Conservation (phyloP, 1,140 invertebrate genomes). For the Brachionus asplanchnoidis region DNA sequence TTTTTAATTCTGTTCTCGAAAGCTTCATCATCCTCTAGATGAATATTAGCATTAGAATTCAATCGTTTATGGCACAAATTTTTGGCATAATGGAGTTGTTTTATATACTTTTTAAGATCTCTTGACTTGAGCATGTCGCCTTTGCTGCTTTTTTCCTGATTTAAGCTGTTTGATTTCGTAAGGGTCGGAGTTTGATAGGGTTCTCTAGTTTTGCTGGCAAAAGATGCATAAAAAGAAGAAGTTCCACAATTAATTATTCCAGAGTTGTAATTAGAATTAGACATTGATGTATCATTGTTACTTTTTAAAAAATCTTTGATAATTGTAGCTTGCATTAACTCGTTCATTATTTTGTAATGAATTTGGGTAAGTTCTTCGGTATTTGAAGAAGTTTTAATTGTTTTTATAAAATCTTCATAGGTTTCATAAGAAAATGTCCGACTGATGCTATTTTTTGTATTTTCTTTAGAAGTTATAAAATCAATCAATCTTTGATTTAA, state of each 20-base stretch:
- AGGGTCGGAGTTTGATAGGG: neutral
- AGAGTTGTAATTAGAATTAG: neutral
- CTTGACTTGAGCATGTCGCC: slow-evolving; percentile 59
- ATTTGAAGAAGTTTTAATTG: slow-evolving; percentile 74
- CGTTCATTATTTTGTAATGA: slow-evolving; percentile 78
- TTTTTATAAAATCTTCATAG: slow-evolving; percentile 79
- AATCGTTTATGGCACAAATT: slow-evolving; percentile 74
- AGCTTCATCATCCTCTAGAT: slow-evolving; percentile 59
- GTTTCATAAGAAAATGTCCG: slow-evolving; percentile 79
- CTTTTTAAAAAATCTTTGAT: slow-evolving; percentile 76
- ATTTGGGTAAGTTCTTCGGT: slow-evolving; percentile 76
- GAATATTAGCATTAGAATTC: slow-evolving; percentile 69
- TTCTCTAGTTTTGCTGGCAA: slow-evolving; percentile 47
- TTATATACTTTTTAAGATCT: slow-evolving; percentile 62
- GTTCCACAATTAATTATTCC: slow-evolving; percentile 40
- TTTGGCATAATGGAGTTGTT: slow-evolving; percentile 66
- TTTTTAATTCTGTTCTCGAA: slow-evolving; percentile 44
- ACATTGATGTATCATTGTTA: slow-evolving; percentile 60
- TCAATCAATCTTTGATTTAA: slow-evolving; percentile 79
- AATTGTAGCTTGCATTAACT: slow-evolving; percentile 86
- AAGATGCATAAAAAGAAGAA: slow-evolving; percentile 38
- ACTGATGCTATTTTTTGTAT: slow-evolving; percentile 65
- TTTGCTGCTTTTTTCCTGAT: slow-evolving; percentile 60
- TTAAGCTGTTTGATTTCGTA: slow-evolving; percentile 58
- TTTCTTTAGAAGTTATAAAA: slow-evolving; percentile 71